These are phyloP conservation scores for Prinia subflava DNA, from an alignment of 2,113 vertebrate genomes.

Conservation along the genomic window DNA sequence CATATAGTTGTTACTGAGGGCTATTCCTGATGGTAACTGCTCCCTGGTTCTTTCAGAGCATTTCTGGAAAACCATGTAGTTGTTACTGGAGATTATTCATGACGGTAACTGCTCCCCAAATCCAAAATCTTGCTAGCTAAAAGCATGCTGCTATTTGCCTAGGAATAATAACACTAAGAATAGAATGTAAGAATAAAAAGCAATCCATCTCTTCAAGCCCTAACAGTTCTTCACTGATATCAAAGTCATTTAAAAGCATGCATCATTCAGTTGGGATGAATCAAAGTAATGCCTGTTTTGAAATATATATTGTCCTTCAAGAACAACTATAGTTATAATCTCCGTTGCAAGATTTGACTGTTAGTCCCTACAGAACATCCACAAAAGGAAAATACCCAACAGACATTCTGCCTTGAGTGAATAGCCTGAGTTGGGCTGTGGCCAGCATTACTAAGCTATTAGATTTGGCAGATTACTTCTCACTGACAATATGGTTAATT, in stretches of 20 bases:
- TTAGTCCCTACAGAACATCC: background rate
- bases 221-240: background rate
- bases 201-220: background rate
- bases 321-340: background rate
- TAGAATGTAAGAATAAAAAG: background rate
- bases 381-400: background rate
- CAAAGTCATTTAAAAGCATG: background rate
- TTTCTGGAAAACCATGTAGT: background rate
- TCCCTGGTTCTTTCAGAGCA: background rate
- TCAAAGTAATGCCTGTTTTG: background rate
- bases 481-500: slow-evolving; percentile 8
- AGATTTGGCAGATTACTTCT: slow-evolving; percentile 37
- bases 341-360: background rate
- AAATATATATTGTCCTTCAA: background rate
- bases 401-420: background rate
- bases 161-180: background rate
- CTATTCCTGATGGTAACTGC: background rate
- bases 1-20: background rate
- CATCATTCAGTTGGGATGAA: background rate
- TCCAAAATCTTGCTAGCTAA: background rate
- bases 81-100: background rate
- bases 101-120: background rate
- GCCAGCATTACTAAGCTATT: slow-evolving; percentile 2
- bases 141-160: background rate
- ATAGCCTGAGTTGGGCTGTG: background rate